Evolutionary conservation across 92 coral and sea anemone genomes (phyloP).

Genomic region (Montipora capitata): DNA sequence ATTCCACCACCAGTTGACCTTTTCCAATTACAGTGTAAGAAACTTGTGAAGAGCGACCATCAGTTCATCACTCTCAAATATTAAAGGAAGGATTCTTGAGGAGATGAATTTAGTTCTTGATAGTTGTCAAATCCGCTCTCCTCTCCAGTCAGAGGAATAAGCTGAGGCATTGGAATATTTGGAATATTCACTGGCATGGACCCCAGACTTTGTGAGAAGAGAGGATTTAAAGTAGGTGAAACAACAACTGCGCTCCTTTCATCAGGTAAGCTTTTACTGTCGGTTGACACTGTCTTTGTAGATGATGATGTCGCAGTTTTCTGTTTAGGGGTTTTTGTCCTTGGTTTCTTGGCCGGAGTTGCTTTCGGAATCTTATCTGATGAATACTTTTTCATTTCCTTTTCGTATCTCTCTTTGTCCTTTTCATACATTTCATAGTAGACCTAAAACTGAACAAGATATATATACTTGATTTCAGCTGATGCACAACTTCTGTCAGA

Average conservation of each 20-base stretch:
- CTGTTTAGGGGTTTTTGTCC: slow-evolving; percentile 72
- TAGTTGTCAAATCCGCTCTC: slow-evolving; percentile 38
- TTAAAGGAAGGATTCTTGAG: slow-evolving; percentile 51
- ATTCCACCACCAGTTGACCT: too few species aligned
- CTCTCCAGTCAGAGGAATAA: slow-evolving; percentile 36
- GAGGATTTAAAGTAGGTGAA: slow-evolving; percentile 87
- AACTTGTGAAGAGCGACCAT: too few species aligned
- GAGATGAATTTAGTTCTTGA: slow-evolving; percentile 31
- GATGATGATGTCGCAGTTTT: slow-evolving; percentile 31
- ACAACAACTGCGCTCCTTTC: slow-evolving; percentile 68
- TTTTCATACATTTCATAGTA: slow-evolving; percentile 99
- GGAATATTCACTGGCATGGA: slow-evolving; percentile 83
- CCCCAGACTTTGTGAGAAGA: slow-evolving; percentile 83
- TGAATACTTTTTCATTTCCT: slow-evolving; percentile 95
- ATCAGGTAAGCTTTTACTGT: slow-evolving; percentile 50
- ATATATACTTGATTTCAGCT: too few species aligned
- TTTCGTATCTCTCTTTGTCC: slow-evolving; percentile 97
- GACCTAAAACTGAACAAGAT: slow-evolving; percentile 63
- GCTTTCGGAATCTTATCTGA: slow-evolving; percentile 86
- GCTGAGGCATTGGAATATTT: slow-evolving; percentile 76
- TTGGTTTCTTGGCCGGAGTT: slow-evolving; percentile 79
- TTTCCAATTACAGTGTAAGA: too few species aligned
- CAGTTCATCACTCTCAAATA: not conserved
- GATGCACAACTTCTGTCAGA: too few species aligned
- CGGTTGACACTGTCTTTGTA: slow-evolving; percentile 9